Evolutionary conservation across 1,140 invertebrate genomes (phyloP).

Genomic region (Drosophila pseudoananassae): DNA sequence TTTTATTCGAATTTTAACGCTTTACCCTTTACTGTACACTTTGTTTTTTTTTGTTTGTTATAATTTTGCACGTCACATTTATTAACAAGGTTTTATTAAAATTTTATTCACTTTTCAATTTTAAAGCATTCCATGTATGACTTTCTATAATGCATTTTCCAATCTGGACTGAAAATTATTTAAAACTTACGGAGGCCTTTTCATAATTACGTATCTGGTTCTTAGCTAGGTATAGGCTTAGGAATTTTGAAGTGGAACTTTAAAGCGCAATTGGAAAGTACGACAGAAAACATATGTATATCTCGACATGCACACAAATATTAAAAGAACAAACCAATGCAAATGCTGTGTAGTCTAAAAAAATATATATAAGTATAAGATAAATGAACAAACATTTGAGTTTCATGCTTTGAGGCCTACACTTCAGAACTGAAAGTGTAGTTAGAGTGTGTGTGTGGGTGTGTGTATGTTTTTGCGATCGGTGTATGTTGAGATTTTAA

Average conservation of each 20-base stretch:
- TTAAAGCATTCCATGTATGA: constrained; percentile 55
- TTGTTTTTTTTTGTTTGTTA: constrained; percentile 48
- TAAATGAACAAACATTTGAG: constrained; percentile 34
- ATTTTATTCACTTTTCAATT: constrained; percentile 29
- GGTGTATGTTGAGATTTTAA: constrained; percentile 65
- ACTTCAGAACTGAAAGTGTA: constrained; percentile 27
- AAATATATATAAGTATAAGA: constrained; percentile 14
- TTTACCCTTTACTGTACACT: constrained; percentile 74
- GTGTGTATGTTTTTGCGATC: constrained; percentile 30
- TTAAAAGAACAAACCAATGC: constrained; percentile 36
- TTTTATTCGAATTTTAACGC: constrained; percentile 76
- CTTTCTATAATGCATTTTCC: constrained; percentile 39
- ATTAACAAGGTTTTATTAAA: constrained; percentile 55
- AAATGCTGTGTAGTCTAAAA: constrained; percentile 9
- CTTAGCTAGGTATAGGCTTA: constrained; percentile 49
- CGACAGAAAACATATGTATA: constrained; percentile 32
- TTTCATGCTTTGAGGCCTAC: constrained; percentile 34
- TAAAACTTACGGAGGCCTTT: constrained; percentile 66
- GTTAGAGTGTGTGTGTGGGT: constrained; percentile 11
- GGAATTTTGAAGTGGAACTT: constrained; percentile 31
- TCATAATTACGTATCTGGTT: constrained; percentile 78
- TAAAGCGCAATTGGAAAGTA: constrained; percentile 26
- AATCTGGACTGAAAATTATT: constrained; percentile 51
- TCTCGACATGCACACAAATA: constrained; percentile 41
- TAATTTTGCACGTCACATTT: constrained; percentile 72